Percentiles rank a stretch among this genome's conserved stretches.
Evolutionary conservation across 2,888 invertebrate genomes (phyloP).

Genomic region (Melinaea marsaeus): DNA sequence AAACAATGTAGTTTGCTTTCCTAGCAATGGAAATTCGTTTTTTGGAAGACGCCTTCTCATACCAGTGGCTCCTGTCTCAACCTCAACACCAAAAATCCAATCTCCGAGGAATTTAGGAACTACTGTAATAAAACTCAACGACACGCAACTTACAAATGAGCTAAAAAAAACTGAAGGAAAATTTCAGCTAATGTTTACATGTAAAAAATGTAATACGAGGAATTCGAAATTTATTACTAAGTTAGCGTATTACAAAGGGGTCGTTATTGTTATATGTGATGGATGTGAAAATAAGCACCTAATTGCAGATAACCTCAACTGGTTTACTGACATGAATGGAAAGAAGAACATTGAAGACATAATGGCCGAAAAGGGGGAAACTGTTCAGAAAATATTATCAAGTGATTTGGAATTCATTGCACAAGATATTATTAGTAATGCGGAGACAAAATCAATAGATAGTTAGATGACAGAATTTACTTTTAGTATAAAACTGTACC

Average conservation of each 20-base stretch:
- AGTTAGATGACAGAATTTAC: constrained; percentile 12
- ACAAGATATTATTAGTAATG: constrained; percentile 50
- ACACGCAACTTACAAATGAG: constrained; percentile 43
- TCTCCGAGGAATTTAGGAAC: constrained; percentile 60
- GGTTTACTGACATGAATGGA: constrained; percentile 90
- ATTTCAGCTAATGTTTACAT: constrained; percentile 88
- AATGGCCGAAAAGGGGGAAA: constrained; percentile 91
- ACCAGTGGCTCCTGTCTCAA: constrained; percentile 45
- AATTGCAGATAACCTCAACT: constrained; percentile 96
- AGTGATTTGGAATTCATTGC: constrained; percentile 72
- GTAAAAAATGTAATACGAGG: constrained; percentile 89
- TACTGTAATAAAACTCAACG: constrained; percentile 44
- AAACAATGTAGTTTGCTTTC: constrained; percentile 66
- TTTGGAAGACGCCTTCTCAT: constrained; percentile 60
- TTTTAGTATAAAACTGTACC: constrained; percentile 4
- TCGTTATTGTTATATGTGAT: constrained; percentile 93
- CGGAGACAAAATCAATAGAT: constrained; percentile 39
- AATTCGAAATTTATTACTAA: constrained; percentile 91
- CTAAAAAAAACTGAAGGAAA: constrained; percentile 68
- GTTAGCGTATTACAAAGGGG: constrained; percentile 89
- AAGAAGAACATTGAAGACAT: constrained; percentile 94
- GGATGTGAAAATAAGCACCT: constrained; percentile 94
- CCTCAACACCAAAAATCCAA: constrained; percentile 54
- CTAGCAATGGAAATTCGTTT: constrained; percentile 68
- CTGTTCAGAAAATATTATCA: constrained; percentile 78